A percentile compares a stretch with the other conserved stretches of the same genome.
Conservation (phyloP, 2,797 vertebrate species). For the Thamnophis elegans region DNA sequence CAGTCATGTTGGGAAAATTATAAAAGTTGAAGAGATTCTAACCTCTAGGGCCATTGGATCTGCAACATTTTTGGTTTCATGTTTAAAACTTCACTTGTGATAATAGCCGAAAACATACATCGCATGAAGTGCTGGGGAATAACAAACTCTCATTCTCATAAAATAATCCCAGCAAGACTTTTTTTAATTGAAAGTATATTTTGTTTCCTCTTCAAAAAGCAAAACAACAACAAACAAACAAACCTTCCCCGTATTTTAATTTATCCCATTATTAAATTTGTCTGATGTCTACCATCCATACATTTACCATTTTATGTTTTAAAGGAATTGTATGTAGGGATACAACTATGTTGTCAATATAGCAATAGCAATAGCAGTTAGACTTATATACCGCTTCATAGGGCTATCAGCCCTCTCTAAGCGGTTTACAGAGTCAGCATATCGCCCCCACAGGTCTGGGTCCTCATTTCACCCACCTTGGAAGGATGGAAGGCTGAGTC, state of each 20-base stretch:
- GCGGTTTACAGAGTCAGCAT: no score
- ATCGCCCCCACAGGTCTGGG: no score
- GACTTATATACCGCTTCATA: no score
- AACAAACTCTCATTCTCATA: background rate
- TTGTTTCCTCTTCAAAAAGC: background rate
- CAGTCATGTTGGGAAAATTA: background rate
- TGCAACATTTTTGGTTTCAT: background rate
- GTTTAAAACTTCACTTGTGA: background rate
- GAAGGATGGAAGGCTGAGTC: no score
- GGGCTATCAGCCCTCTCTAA: no score
- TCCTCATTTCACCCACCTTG: no score
- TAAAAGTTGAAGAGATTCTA: background rate
- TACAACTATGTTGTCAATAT: background rate
- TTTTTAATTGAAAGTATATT: background rate
- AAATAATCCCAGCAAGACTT: background rate
- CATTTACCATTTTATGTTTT: background rate
- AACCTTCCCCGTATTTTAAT: background rate
- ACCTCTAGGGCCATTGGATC: background rate
- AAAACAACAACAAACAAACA: background rate
- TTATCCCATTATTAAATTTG: background rate
- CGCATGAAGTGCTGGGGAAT: fast-evolving
- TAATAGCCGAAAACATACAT: background rate
- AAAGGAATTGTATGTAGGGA: background rate
- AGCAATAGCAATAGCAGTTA: no score
- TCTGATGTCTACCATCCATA: background rate